These are phyloP conservation scores for Oreochromis aureus DNA, from an alignment of 2,113 vertebrate genomes.

Conservation along the genomic window DNA sequence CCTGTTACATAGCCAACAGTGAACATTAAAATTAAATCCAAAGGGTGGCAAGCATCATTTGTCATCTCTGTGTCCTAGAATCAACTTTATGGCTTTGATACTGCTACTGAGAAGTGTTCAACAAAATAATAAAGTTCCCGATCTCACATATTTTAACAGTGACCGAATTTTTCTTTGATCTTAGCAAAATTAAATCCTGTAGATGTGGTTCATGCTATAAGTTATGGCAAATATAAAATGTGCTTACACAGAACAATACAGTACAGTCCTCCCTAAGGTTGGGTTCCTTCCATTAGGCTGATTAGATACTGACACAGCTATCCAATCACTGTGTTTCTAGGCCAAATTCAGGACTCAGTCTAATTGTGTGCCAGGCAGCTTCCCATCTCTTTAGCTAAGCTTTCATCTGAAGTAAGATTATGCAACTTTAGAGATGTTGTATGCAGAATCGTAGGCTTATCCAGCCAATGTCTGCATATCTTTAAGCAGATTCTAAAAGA, in stretches of 20 bases:
- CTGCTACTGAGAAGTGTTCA: neutral
- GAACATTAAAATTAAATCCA: neutral
- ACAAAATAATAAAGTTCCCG: neutral
- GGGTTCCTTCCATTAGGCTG: constrained; percentile 35
- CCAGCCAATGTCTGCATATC: neutral
- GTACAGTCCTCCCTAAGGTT: neutral
- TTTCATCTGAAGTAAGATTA: neutral
- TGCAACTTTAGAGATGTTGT: neutral
- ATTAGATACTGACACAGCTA: constrained; percentile 26
- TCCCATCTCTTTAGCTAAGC: neutral
- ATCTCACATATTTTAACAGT: neutral
- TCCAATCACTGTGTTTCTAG: neutral
- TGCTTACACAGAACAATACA: neutral
- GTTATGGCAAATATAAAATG: neutral
- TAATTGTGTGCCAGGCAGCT: constrained; percentile 5
- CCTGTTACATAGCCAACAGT: neutral
- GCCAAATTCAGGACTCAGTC: constrained; percentile 6
- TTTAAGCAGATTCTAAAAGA: neutral
- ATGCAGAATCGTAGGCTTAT: neutral
- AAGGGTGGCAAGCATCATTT: neutral
- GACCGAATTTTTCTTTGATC: neutral
- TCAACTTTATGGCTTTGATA: neutral
- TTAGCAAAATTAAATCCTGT: neutral
- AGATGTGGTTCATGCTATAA: neutral
- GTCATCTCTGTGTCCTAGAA: neutral